phyloP scores from a whole-genome alignment of 2,113 vertebrate genomes.

The Argyrosomus japonicus region DNA sequence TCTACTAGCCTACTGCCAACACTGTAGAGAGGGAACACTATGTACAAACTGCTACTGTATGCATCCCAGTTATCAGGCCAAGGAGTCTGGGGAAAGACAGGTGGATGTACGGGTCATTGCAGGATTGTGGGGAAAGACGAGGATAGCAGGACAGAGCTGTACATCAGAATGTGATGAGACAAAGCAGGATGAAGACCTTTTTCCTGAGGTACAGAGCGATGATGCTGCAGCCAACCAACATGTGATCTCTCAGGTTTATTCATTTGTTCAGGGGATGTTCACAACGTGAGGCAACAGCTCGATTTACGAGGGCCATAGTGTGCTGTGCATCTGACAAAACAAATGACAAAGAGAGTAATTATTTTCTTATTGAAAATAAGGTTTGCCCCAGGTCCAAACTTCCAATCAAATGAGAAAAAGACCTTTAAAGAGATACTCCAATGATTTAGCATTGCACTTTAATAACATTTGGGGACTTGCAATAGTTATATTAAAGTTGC shows the following conservation, averaged over 20 bases:
- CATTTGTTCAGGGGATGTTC: slow-evolving; percentile 53
- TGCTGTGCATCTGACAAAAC: slow-evolving; percentile 1
- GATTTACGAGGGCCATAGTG: not conserved
- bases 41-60: slow-evolving; percentile 39
- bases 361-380: slow-evolving; percentile 10
- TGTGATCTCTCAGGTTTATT: slow-evolving; percentile 74
- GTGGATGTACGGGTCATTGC: slow-evolving; percentile 15
- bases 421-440: not conserved
- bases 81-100: slow-evolving; percentile 51
- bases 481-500: slow-evolving; percentile 15
- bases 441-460: slow-evolving; percentile 12
- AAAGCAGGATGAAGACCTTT: slow-evolving; percentile 7
- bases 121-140: slow-evolving; percentile 24
- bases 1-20: slow-evolving; percentile 78
- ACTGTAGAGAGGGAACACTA: slow-evolving; percentile 60
- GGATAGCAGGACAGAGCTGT: not conserved
- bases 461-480: not conserved
- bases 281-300: slow-evolving; percentile 40
- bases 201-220: slow-evolving; percentile 6
- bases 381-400: not conserved
- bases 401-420: slow-evolving; percentile 1
- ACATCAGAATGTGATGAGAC: not conserved
- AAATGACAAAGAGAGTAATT: not conserved
- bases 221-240: slow-evolving; percentile 26
- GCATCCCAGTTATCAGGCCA: slow-evolving; percentile 48